These are phyloP conservation scores for Centropristis striata DNA, from an alignment of 2,113 vertebrate genomes.

Conservation along the genomic window DNA sequence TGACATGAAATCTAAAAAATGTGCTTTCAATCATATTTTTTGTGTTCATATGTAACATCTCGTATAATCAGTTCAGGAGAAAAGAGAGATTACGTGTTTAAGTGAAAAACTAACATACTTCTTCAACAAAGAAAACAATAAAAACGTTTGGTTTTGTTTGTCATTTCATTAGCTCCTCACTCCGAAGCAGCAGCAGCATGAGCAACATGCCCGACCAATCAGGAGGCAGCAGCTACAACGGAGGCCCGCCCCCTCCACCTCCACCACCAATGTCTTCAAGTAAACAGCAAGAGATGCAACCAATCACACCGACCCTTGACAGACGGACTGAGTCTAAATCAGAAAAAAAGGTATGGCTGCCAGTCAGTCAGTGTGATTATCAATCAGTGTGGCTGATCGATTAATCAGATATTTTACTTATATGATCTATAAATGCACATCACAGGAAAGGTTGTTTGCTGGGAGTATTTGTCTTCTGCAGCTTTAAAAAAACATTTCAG, in stretches of 20 bases:
- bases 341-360: conserved; percentile 59
- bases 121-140: neutral
- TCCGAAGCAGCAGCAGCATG: conserved; percentile 66
- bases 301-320: conserved; percentile 17
- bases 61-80: neutral
- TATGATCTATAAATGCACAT: too few species aligned
- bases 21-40: too few species aligned
- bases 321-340: conserved; percentile 28
- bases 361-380: neutral
- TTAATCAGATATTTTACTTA: too few species aligned
- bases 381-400: neutral
- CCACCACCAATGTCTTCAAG: conserved; percentile 47
- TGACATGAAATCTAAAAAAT: neutral
- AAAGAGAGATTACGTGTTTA: neutral
- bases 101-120: neutral
- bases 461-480: neutral
- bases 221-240: conserved; percentile 22
- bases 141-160: neutral
- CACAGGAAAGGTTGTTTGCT: too few species aligned
- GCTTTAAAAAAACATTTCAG: neutral
- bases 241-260: conserved; percentile 59
- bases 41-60: neutral
- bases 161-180: conserved; percentile 21
- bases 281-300: neutral
- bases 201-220: conserved; percentile 58